Evolutionary conservation across 2,797 vertebrate genomes (phyloP).

Genomic region (Aphelocoma californica): DNA sequence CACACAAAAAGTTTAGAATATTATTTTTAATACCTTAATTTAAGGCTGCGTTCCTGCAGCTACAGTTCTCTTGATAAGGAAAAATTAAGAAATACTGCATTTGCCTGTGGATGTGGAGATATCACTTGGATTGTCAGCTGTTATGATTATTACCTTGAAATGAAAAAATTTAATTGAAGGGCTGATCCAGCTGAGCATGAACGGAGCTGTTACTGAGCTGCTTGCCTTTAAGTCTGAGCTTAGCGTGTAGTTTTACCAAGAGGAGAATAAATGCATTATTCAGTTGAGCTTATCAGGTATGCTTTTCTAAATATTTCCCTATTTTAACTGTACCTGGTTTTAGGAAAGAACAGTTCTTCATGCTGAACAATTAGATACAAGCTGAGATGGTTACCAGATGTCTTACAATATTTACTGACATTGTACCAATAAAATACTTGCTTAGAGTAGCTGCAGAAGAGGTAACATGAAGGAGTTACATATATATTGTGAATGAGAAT

Average conservation of each 20-base stretch:
- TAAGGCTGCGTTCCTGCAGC: background rate
- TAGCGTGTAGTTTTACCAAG: background rate
- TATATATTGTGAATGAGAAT: too few species aligned
- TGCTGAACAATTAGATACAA: background rate
- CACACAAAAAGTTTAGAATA: background rate
- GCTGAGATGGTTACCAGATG: background rate
- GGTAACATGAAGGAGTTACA: background rate
- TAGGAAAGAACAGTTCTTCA: background rate
- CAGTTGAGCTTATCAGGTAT: background rate
- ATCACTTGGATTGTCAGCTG: background rate
- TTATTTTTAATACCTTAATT: background rate
- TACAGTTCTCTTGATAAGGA: background rate
- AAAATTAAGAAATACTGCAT: background rate
- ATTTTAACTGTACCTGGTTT: background rate
- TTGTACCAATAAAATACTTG: background rate
- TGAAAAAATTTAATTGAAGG: slow-evolving; percentile 26
- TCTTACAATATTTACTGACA: background rate
- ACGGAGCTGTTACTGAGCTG: background rate
- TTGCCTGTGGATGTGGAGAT: background rate
- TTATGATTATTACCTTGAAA: slow-evolving; percentile 31
- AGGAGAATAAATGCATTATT: background rate
- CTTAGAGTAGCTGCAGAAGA: background rate
- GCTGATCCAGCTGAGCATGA: background rate
- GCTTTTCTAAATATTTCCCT: background rate
- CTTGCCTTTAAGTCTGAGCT: background rate